Evolutionary conservation across 2,888 invertebrate genomes (phyloP).

Genomic region (Harpalus rubripes): DNA sequence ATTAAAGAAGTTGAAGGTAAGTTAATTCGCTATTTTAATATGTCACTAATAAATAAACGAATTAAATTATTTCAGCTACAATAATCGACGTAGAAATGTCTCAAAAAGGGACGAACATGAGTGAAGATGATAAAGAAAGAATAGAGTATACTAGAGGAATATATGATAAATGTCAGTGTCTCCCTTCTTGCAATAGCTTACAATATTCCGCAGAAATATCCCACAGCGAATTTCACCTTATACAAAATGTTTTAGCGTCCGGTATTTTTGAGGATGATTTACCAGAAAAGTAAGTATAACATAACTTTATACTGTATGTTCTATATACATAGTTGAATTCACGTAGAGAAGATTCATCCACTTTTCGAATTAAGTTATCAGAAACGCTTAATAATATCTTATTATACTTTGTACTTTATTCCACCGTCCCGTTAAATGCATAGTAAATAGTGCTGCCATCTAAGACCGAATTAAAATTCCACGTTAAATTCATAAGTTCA

Average conservation of each 20-base stretch:
- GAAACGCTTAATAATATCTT: too few species aligned
- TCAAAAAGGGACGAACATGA: not conserved
- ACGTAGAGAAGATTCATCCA: too few species aligned
- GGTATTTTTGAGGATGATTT: too few species aligned
- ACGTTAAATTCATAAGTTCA: too few species aligned
- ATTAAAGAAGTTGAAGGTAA: constrained; percentile 10
- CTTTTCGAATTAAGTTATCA: too few species aligned
- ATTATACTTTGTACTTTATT: not conserved
- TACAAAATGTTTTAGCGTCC: too few species aligned
- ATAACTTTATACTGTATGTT: too few species aligned
- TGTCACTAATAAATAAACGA: too few species aligned
- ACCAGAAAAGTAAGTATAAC: too few species aligned
- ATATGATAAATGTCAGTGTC: constrained; percentile 70
- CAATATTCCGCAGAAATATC: constrained; percentile 72
- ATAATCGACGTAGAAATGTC: constrained; percentile 26
- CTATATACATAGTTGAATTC: too few species aligned
- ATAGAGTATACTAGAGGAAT: not conserved
- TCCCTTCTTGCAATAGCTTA: constrained; percentile 72
- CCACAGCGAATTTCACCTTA: constrained; percentile 68
- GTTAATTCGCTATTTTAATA: not conserved
- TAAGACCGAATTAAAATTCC: too few species aligned
- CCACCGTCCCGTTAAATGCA: not conserved
- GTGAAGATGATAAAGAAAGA: constrained; percentile 9
- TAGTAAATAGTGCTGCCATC: not conserved
- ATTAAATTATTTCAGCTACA: constrained; percentile 1